Percentiles rank a stretch among this genome's conserved stretches.
phyloP scores from a whole-genome alignment of 2,797 vertebrate species.

The Allenopithecus nigroviridis region DNA sequence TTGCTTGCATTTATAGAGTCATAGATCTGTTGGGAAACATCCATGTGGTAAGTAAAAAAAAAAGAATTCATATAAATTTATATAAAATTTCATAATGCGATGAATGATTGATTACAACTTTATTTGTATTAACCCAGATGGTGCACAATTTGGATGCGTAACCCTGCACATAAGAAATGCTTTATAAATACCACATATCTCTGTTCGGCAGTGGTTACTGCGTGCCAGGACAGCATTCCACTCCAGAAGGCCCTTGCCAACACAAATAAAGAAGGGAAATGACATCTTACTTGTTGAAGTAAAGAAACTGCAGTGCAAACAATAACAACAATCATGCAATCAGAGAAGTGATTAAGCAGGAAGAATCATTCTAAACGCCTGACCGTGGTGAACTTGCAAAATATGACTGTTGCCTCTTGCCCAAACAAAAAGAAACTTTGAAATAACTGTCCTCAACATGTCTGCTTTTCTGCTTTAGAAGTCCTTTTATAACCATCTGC shows the following conservation, averaged over 20 bases:
- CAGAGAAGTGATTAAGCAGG: constrained; percentile 15
- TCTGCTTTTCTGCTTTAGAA: constrained; percentile 33
- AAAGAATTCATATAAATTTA: constrained; percentile 66
- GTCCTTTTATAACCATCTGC: constrained; percentile 15
- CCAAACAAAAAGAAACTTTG: constrained; percentile 15
- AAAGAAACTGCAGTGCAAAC: constrained; percentile 44
- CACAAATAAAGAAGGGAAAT: constrained; percentile 36
- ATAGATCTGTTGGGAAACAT: constrained; percentile 69
- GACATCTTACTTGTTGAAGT: constrained; percentile 45
- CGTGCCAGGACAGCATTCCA: neutral
- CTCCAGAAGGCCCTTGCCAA: constrained; percentile 46
- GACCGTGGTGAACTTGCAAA: neutral
- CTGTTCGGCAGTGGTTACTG: neutral
- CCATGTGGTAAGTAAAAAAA: constrained; percentile 55
- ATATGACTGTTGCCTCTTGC: neutral
- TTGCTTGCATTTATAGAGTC: constrained; percentile 69
- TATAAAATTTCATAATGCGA: constrained; percentile 65
- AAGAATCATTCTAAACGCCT: constrained; percentile 39
- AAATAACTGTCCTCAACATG: neutral
- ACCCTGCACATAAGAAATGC: constrained; percentile 16
- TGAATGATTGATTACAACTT: constrained; percentile 77
- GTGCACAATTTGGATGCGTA: constrained; percentile 56
- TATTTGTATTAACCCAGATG: constrained; percentile 76
- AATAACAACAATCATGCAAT: constrained; percentile 48
- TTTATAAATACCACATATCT: constrained; percentile 59